Conservation (phyloP, 2,888 invertebrate genomes). For the Scaptomyza parva region DNA sequence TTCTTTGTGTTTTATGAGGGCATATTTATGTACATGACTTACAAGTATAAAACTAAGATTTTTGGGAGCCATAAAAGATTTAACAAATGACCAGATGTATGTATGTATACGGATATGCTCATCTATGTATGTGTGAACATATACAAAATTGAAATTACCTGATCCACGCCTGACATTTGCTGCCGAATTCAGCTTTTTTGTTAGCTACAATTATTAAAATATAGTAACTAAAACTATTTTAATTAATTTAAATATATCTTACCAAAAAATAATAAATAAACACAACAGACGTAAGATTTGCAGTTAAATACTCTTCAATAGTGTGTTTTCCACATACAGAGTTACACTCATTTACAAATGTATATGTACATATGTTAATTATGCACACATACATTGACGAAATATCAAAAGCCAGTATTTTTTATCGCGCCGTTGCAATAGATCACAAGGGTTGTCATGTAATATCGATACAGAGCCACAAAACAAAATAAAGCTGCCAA, state of each 20-base stretch:
- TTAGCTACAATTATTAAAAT: constrained; percentile 53
- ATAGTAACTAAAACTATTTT: constrained; percentile 11
- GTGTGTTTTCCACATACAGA: constrained; percentile 70
- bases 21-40: neutral
- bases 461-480: too few species aligned
- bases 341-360: constrained; percentile 62
- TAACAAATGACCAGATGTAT: constrained; percentile 8
- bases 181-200: constrained; percentile 78
- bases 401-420: constrained; percentile 40
- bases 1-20: neutral
- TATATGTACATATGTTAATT: constrained; percentile 51
- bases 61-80: constrained; percentile 14
- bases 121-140: constrained; percentile 33
- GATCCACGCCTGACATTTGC: constrained; percentile 97
- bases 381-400: constrained; percentile 27
- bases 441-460: neutral
- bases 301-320: constrained; percentile 61
- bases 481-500: too few species aligned
- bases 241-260: constrained; percentile 37
- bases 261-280: constrained; percentile 77
- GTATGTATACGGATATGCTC: constrained; percentile 12
- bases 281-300: constrained; percentile 61
- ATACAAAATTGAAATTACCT: constrained; percentile 87
- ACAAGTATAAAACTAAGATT: constrained; percentile 2
- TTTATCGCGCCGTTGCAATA: constrained; percentile 40